Base-by-base conservation (phyloP, 2,113 vertebrate genomes). In the Canis aureus region DNA sequence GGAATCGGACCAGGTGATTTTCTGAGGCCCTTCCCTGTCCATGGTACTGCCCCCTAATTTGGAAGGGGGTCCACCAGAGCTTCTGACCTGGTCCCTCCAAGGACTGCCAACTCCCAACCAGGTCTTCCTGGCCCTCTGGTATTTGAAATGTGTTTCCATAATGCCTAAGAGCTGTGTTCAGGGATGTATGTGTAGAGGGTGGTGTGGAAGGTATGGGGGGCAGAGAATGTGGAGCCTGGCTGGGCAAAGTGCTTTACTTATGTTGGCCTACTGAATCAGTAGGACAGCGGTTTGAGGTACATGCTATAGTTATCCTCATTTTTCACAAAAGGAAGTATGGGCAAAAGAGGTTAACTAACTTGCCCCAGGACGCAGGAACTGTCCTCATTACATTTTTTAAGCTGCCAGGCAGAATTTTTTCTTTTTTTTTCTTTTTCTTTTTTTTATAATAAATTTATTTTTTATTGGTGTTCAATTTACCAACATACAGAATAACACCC, bases 101-200 rank as follows among this genome's bases (percentile, higher is more conserved):
- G n/a, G 51, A 62, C 25, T 57, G 43, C 53, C 53, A 82, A 0
- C 59, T 89, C 76, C 38, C 0, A 3, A 38, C 69, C 69, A 69
- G 60, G 32, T 53, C 35, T 83, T 23, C 29, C 13, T 76, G 78
- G 10, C 85, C 59, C 69, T 53, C 69, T 53, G 29, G 51, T 83
- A 89, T 89, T 93, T 25, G 78, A 89, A 78, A 78, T 89, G 20
- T 84, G 13, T 83, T 83, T 96, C 69, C 60, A 64, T 38, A 83
- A 78, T 59, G 32, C 57, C 20, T 29, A 4, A 55, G 43, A 57
- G 19, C 53, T 29, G 0, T n/a, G 51, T 60, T 51, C 60, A 32
- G 15, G 64, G 9, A 2, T 86, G 13, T 17, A 11, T 78, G 60
- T 82, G 29, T 71, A 22, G 35, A 13, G 57, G 66, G 27, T 43